Evolutionary conservation across 2,888 invertebrate genomes (phyloP).

Genomic region (Dasypolia templi): DNA sequence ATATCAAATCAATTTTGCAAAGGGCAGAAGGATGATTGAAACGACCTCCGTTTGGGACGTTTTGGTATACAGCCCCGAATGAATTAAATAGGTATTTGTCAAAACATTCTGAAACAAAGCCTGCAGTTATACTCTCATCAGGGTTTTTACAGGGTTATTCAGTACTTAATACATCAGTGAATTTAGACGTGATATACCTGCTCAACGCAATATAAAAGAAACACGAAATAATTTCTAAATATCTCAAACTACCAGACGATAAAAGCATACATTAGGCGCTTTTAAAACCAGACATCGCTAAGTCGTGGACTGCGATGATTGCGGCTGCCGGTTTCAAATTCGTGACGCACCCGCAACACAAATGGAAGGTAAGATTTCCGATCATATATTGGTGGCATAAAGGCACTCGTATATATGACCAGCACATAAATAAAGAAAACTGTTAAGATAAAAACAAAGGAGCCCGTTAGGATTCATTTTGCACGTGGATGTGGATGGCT

Average conservation of each 20-base stretch:
- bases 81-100: not conserved
- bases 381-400: not conserved
- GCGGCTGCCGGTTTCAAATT: constrained; percentile 78
- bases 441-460: not conserved
- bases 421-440: not conserved
- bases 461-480: not conserved
- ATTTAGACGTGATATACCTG: not conserved
- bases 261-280: constrained; percentile 19
- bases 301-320: constrained; percentile 80
- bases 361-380: constrained; percentile 50
- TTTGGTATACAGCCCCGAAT: not conserved
- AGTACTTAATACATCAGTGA: not conserved
- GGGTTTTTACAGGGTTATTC: no score
- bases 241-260: constrained; percentile 4
- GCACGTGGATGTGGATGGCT: not conserved
- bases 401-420: not conserved
- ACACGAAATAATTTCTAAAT: constrained; percentile 10
- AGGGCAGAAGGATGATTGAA: not conserved
- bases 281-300: constrained; percentile 70
- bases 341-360: constrained; percentile 76
- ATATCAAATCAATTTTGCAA: not conserved
- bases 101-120: not conserved
- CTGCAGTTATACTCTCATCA: not conserved
- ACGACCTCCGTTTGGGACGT: not conserved
- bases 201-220: not conserved